Evolutionary conservation across 2,888 invertebrate genomes (phyloP).

Genomic region (Leptinotarsa tumamoca): DNA sequence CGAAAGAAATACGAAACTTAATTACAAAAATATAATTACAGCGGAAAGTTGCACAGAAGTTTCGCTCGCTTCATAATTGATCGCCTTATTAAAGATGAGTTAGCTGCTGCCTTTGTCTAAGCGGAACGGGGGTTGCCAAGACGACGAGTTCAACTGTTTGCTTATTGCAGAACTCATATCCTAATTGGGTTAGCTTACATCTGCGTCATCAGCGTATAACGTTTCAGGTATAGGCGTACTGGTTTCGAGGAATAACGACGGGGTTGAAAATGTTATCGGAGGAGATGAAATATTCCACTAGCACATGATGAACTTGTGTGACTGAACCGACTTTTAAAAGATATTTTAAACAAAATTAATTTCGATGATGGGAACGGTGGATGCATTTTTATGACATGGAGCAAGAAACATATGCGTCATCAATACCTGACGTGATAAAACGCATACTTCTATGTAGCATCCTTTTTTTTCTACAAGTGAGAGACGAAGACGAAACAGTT

Average conservation of each 20-base stretch:
- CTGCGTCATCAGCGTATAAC: slow-evolving; percentile 46
- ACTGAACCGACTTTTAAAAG: too few relatives aligned
- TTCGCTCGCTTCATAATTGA: slow-evolving; percentile 66
- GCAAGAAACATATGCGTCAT: too few relatives aligned
- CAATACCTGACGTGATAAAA: too few relatives aligned
- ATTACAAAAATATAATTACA: slow-evolving; percentile 66
- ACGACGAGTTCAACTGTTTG: slow-evolving; percentile 62
- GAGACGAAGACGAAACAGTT: too few relatives aligned
- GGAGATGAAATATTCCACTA: not conserved
- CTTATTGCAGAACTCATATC: slow-evolving; percentile 66
- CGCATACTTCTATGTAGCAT: too few relatives aligned
- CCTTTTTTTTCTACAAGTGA: too few relatives aligned
- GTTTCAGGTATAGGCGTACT: slow-evolving; percentile 11
- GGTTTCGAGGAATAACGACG: slow-evolving; percentile 2
- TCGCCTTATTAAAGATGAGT: slow-evolving; percentile 68
- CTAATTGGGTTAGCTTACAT: slow-evolving; percentile 67
- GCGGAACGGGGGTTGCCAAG: slow-evolving; percentile 61
- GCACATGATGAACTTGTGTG: too few relatives aligned
- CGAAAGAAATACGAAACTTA: slow-evolving; percentile 56
- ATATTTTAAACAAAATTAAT: too few relatives aligned
- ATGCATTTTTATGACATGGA: too few relatives aligned
- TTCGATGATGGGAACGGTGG: too few relatives aligned
- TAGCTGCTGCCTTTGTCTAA: slow-evolving; percentile 64
- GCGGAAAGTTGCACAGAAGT: slow-evolving; percentile 64
- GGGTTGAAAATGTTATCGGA: not conserved